phyloP scores from a whole-genome alignment of 1,140 invertebrate species.

The Scylla paramamosain region DNA sequence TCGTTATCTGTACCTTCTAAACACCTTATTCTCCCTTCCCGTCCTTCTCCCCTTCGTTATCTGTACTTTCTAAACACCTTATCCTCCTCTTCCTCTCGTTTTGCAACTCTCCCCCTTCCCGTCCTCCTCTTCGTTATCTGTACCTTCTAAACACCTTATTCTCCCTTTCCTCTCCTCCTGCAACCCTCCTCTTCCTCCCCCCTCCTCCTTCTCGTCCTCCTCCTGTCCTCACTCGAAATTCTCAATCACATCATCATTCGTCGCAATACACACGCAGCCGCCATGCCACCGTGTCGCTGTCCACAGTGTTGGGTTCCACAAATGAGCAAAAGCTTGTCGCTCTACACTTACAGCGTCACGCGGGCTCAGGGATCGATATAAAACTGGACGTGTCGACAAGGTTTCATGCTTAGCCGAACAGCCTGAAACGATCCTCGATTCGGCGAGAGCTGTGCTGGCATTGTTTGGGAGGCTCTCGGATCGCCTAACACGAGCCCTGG shows the following conservation, averaged over 20 bases:
- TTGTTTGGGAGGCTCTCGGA: not conserved
- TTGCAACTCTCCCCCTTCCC: not conserved
- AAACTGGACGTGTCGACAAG: slow-evolving; percentile 9
- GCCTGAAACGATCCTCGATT: not conserved
- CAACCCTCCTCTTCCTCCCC: not conserved
- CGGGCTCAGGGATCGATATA: not conserved
- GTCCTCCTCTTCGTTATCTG: not conserved
- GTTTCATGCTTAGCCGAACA: slow-evolving; percentile 21
- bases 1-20: too few species aligned
- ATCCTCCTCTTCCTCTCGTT: too few species aligned
- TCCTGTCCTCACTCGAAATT: not conserved
- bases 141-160: not conserved
- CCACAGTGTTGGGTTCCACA: not conserved
- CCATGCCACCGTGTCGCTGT: not conserved
- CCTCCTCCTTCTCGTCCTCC: not conserved
- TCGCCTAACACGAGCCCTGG: not conserved
- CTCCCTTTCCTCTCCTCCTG: not conserved
- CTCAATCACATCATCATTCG: not conserved
- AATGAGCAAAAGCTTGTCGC: slow-evolving; percentile 36
- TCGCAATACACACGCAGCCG: not conserved
- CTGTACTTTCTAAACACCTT: too few species aligned
- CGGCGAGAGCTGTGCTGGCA: not conserved
- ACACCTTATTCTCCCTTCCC: not conserved
- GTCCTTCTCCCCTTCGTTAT: too few species aligned
- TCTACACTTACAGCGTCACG: slow-evolving; percentile 44